Percentiles rank a stretch among this genome's conserved stretches.
These are phyloP conservation scores for Steinernema hermaphroditum DNA, from an alignment of 2,888 invertebrate species.

Conservation along the genomic window DNA sequence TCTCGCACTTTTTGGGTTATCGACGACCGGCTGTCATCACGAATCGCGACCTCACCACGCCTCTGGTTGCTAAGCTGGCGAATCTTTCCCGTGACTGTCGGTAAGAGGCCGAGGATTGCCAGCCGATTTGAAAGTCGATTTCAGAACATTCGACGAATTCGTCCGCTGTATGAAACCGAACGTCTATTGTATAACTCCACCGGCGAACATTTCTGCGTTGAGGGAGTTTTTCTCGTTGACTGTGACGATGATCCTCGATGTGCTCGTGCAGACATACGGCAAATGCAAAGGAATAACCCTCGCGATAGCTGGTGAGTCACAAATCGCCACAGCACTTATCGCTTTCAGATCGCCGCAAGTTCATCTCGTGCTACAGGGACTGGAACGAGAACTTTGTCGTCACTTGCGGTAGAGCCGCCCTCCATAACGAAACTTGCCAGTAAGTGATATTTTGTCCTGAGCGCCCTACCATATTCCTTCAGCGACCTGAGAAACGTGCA, in stretches of 20 bases:
- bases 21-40: background rate
- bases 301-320: background rate
- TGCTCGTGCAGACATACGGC: constrained; percentile 4
- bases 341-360: constrained; percentile 9
- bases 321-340: background rate
- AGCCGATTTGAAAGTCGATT: background rate
- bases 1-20: background rate
- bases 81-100: background rate
- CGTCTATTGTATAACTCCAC: background rate
- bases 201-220: background rate
- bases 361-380: background rate
- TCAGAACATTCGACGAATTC: background rate
- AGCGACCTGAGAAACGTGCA: background rate
- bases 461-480: background rate
- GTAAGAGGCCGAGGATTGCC: background rate
- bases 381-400: background rate
- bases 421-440: background rate
- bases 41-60: background rate
- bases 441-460: background rate
- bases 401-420: background rate
- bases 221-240: background rate
- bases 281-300: background rate
- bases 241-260: background rate
- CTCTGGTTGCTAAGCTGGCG: background rate
- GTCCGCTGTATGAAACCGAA: background rate